phyloP scores from a whole-genome alignment of 2,113 vertebrate genomes.

The Mohoua ochrocephala region DNA sequence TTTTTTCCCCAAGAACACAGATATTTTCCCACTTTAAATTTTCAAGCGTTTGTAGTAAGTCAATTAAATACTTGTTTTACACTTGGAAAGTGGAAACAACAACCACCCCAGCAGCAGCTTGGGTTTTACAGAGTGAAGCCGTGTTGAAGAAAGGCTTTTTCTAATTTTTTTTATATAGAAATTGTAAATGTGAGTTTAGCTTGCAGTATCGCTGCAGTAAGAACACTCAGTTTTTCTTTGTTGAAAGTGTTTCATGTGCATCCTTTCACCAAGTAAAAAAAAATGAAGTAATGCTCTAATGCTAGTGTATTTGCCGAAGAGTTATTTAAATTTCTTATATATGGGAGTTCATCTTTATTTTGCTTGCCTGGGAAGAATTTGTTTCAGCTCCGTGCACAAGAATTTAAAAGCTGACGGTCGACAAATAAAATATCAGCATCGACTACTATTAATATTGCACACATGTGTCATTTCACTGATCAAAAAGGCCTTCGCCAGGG shows the following conservation, averaged over 20 bases:
- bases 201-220: background rate
- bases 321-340: conserved; percentile 55
- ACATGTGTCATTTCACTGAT: conserved; percentile 82
- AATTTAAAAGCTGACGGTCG: conserved; percentile 61
- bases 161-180: conserved; percentile 10
- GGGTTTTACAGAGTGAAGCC: background rate
- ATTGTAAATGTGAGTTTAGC: conserved; percentile 8
- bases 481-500: conserved; percentile 71
- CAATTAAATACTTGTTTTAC: background rate
- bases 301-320: background rate
- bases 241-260: background rate
- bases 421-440: conserved; percentile 76
- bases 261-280: conserved; percentile 25
- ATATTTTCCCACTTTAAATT: background rate
- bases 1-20: background rate
- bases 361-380: conserved; percentile 31
- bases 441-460: conserved; percentile 83
- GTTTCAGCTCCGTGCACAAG: conserved; percentile 43
- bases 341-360: conserved; percentile 53
- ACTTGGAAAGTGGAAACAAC: background rate
- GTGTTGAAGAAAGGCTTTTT: background rate
- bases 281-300: conserved; percentile 23
- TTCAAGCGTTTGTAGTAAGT: conserved; percentile 9
- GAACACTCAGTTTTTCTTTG: conserved; percentile 22
- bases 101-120: background rate